Evolutionary conservation across 2,113 vertebrate species (phyloP).

Genomic region (Chiloscyllium plagiosum): DNA sequence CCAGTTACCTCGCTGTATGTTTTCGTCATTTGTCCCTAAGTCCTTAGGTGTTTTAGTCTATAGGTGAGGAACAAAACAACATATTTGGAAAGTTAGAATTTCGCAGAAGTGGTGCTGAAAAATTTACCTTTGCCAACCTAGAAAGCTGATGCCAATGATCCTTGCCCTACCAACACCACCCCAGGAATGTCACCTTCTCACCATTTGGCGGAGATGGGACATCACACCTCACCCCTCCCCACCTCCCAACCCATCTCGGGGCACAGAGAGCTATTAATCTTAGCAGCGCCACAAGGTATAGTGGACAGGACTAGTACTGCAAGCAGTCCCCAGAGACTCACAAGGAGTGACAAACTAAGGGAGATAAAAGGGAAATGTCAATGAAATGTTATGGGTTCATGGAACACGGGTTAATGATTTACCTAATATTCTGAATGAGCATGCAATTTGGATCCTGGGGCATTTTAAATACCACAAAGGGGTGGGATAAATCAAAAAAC

Average conservation of each 20-base stretch:
- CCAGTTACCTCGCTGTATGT: slow-evolving; percentile 80
- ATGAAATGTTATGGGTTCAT: neutral
- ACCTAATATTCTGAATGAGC: neutral
- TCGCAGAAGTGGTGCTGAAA: neutral
- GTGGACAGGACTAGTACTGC: no score
- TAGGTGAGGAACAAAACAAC: neutral
- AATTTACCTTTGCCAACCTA: neutral
- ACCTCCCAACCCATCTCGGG: no score
- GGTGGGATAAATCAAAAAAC: neutral
- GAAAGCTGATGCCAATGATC: neutral
- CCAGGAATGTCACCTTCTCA: neutral
- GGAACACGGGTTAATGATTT: neutral
- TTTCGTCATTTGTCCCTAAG: slow-evolving; percentile 52
- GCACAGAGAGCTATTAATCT: no score
- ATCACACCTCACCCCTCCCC: no score
- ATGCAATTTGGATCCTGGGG: neutral
- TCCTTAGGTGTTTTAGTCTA: neutral
- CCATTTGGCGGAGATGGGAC: no score
- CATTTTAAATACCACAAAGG: neutral
- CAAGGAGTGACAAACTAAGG: no score
- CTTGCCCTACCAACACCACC: neutral
- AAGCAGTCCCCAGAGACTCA: no score
- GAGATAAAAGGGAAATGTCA: neutral
- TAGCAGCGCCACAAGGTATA: no score
- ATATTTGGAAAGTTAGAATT: neutral